phyloP scores from a whole-genome alignment of 2,113 vertebrate species.

The Pelodiscus sinensis region DNA sequence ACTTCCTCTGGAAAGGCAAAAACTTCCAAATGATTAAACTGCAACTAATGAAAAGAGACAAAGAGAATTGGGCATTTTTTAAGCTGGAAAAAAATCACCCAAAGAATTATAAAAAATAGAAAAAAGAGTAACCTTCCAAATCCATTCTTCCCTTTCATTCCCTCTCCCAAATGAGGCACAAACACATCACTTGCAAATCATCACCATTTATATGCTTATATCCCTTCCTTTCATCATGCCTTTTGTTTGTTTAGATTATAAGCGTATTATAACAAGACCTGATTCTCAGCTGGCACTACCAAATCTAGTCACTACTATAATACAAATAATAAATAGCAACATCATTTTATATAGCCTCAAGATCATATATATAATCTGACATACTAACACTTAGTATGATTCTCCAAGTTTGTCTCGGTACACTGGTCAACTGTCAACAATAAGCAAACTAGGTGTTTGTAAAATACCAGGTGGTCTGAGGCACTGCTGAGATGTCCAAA shows the following conservation, averaged over 20 bases:
- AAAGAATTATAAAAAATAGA: not conserved
- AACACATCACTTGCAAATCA: not conserved
- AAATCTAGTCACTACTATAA: not conserved
- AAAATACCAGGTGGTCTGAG: no score
- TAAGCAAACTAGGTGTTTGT: not conserved
- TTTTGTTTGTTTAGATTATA: not conserved
- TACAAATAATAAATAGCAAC: not conserved
- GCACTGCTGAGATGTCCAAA: no score
- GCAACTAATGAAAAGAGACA: not conserved
- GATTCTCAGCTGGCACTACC: not conserved
- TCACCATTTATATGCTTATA: not conserved
- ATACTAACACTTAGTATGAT: not conserved
- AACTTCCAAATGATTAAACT: not conserved
- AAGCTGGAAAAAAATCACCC: not conserved
- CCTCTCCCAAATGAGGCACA: not conserved
- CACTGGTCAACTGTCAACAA: not conserved
- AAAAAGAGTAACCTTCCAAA: not conserved
- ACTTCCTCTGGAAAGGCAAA: slow-evolving; percentile 13
- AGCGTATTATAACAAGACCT: not conserved
- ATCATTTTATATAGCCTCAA: not conserved
- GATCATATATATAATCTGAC: not conserved
- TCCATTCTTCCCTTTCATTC: not conserved
- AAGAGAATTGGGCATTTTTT: not conserved
- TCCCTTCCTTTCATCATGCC: not conserved
- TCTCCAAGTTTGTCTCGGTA: not conserved